phyloP scores from a whole-genome alignment of 64 coral and sea anemone genomes.

The Actinia tenebrosa region DNA sequence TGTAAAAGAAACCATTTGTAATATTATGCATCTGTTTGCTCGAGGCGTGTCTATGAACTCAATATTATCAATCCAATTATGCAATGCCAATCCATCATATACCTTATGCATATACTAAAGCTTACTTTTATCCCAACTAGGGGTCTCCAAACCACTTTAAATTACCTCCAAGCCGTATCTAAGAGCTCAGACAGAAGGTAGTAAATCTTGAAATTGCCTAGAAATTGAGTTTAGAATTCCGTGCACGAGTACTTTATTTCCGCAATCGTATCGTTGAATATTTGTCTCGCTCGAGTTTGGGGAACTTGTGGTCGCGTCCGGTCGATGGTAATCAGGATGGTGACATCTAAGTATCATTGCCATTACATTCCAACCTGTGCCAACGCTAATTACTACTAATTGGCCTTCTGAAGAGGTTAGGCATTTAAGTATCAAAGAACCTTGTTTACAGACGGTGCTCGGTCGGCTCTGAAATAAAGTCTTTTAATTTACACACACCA shows the following conservation, averaged over 20 bases:
- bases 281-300: neutral
- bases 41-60: neutral
- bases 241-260: neutral
- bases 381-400: constrained; percentile 14
- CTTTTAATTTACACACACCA: neutral
- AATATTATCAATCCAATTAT: constrained; percentile 5
- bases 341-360: neutral
- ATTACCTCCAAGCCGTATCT: neutral
- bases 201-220: neutral
- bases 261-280: neutral
- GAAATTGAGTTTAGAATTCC: neutral
- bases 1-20: neutral
- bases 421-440: constrained; percentile 11
- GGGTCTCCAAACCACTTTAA: neutral
- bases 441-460: neutral
- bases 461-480: neutral
- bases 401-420: constrained; percentile 6
- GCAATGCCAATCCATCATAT: neutral
- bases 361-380: constrained; percentile 9
- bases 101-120: neutral
- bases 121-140: neutral
- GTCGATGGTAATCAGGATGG: neutral
- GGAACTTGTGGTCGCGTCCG: constrained; percentile 3
- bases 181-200: neutral
- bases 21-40: neutral